Evolutionary conservation across 2,888 invertebrate genomes (phyloP), one percentile per base, ranked within the genome.

Genomic region (Sminthurinus aureus): DNA sequence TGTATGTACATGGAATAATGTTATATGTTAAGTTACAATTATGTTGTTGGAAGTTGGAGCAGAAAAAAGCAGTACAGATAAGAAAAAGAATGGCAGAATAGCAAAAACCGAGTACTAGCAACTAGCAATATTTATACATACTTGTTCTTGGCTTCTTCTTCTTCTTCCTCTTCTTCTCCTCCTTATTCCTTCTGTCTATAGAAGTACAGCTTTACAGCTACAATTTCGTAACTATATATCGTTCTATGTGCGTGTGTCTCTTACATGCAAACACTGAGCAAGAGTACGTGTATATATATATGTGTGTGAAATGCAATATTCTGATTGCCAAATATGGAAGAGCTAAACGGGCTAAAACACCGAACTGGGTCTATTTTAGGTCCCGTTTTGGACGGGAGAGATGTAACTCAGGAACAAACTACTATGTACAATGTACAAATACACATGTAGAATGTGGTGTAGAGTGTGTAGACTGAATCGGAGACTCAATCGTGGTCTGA

Each of bases 331-430:
- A 85, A 85, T 85, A 85, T 83, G 85, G 85, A 84, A 80, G 81
- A 83, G 84, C 81, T 80, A 79, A 38, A 79, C 52, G 84, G 75
- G 82, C 81, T 81, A 84, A 86, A 71, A 85, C 81, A 86, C 85
- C 84, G 86, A 84, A 85, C 82, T 84, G 84, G 86, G 85, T 86
- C 83, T 86, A 86, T 86, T 86, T 86, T 86, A 83, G 83, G 77
- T 86, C 85, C 84, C 83, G 83, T 84, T 84, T 84, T 82, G 82
- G 82, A 82, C 73, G 82, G 82, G 26, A 77, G 26, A 77, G 38
- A 38, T 38, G 38, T 38, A 38, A 38, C 38, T 82, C 82, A 71
- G 51, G 75, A 24, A 26, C 0, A 58, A 13, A 58, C 58, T 15
- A 58, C 58, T 58, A 58, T 58, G 9, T 11, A 15, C 13, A 13